Evolutionary conservation across 2,888 invertebrate species (phyloP).

Genomic region (Vanessa cardui): DNA sequence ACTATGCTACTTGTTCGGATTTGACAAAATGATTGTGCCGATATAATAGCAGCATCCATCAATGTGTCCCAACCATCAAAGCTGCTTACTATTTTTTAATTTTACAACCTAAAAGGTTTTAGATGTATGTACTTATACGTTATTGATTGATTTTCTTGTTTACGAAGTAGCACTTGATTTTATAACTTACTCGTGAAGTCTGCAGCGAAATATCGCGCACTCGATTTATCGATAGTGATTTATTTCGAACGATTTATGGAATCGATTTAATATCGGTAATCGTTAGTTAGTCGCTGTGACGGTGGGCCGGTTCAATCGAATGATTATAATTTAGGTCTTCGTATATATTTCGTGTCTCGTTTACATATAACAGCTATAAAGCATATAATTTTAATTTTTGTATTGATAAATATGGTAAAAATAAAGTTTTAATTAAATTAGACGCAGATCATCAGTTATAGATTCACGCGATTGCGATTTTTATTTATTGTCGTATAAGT

Average conservation of each 20-base stretch:
- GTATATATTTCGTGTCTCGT: not conserved
- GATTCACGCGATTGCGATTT: no score
- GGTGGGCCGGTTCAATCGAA: constrained; percentile 39
- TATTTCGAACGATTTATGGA: constrained; percentile 17
- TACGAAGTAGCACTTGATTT: not conserved
- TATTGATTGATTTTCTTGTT: not conserved
- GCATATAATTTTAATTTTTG: not conserved
- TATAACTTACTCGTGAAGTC: constrained; percentile 7
- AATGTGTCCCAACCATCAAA: no score
- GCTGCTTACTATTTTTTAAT: no score
- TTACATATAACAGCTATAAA: not conserved
- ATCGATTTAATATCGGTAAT: constrained; percentile 29
- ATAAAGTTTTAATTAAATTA: no score
- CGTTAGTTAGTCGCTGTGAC: constrained; percentile 48
- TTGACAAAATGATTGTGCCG: no score
- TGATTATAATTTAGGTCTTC: constrained; percentile 29
- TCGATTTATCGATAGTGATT: constrained; percentile 24
- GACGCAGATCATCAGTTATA: no score
- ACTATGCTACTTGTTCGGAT: no score
- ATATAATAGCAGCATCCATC: no score
- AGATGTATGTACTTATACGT: no score
- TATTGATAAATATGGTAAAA: no score
- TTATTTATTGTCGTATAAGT: no score
- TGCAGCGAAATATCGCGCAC: constrained; percentile 12
- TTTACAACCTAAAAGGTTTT: no score